Evolutionary conservation across 2,797 vertebrate species (phyloP).

Genomic region (Cheirogaleus major): DNA sequence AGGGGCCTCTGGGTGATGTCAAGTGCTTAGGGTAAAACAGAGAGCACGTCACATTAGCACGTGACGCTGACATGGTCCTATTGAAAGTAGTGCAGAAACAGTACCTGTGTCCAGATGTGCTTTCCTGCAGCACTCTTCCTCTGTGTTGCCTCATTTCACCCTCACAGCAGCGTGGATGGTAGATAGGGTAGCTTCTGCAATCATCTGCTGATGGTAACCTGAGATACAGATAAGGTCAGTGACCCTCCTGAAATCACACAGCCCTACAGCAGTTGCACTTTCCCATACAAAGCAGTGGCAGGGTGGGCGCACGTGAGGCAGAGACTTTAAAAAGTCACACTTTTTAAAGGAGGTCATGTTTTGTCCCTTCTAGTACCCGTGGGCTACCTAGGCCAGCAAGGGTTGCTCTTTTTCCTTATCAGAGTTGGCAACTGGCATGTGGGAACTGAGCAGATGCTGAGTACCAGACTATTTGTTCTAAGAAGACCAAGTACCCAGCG

Average conservation of each 20-base stretch:
- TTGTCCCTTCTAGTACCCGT: background rate
- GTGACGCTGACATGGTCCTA: background rate
- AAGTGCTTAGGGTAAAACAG: background rate
- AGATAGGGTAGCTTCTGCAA: background rate
- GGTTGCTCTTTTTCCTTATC: background rate
- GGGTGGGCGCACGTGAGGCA: background rate
- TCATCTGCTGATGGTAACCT: background rate
- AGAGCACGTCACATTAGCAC: background rate
- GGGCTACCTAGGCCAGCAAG: background rate
- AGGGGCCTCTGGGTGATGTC: background rate
- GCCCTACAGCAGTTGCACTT: accelerated
- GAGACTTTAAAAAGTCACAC: background rate
- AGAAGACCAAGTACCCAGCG: background rate
- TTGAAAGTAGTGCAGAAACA: background rate
- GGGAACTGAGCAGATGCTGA: background rate
- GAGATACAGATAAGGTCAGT: background rate
- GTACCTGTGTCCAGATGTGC: background rate
- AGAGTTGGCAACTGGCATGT: background rate
- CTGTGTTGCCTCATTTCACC: constrained; percentile 29
- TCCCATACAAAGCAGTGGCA: background rate
- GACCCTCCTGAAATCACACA: background rate
- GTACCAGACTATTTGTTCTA: background rate
- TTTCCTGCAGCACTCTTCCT: background rate
- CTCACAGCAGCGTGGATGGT: background rate
- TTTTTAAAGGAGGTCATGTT: background rate